These are phyloP conservation scores for Paedocypris sp. DNA, from an alignment of 2,113 vertebrate species.

Conservation along the genomic window DNA sequence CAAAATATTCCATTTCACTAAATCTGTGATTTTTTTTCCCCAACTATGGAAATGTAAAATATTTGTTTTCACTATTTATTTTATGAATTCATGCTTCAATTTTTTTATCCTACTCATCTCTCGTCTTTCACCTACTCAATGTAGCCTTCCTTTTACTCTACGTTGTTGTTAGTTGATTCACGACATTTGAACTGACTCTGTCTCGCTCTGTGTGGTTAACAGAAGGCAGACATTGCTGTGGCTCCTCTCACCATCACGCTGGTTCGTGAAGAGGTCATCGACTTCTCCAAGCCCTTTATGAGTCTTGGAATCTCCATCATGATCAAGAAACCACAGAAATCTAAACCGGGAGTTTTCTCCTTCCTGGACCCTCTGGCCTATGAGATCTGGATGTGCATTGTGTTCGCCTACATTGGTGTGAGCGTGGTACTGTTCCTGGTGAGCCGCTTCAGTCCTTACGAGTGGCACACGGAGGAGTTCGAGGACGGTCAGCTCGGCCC, in stretches of 20 bases:
- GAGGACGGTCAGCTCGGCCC: slow-evolving; percentile 92
- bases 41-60: too few species aligned
- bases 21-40: too few species aligned
- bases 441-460: slow-evolving; percentile 95
- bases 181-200: too few species aligned
- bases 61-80: too few species aligned
- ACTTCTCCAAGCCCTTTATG: slow-evolving; percentile 98
- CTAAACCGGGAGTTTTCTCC: slow-evolving; percentile 95
- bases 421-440: slow-evolving; percentile 98
- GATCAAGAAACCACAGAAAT: slow-evolving; percentile 99
- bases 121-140: too few species aligned
- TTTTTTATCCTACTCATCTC: too few species aligned
- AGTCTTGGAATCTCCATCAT: slow-evolving; percentile 97
- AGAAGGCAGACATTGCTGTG: slow-evolving; percentile 96
- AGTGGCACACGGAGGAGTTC: slow-evolving; percentile 95
- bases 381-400: slow-evolving; percentile 99
- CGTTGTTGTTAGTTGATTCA: too few species aligned
- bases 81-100: too few species aligned
- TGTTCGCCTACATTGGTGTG: slow-evolving; percentile 96
- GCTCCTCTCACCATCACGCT: slow-evolving; percentile 91
- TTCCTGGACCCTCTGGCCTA: slow-evolving; percentile 96
- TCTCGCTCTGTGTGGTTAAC: too few species aligned
- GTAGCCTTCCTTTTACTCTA: too few species aligned
- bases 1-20: too few species aligned
- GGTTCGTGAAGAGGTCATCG: slow-evolving; percentile 95